These are phyloP conservation scores for Leptestheria dahalacensis DNA, from an alignment of 1,140 invertebrate species.

Conservation along the genomic window DNA sequence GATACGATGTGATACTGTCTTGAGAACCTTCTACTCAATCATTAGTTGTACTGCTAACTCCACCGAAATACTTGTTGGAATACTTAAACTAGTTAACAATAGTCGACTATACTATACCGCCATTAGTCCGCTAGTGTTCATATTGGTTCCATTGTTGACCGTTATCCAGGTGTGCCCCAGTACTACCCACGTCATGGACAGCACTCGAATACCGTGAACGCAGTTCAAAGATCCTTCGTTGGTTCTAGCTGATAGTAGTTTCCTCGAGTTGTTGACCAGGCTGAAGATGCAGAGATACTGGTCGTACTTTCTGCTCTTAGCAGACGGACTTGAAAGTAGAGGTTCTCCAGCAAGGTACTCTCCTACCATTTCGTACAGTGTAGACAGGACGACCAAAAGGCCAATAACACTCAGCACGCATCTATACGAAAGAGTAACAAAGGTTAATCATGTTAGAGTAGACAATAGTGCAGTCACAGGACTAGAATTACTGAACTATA, in stretches of 20 bases:
- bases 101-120: not conserved
- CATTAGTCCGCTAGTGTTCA: not conserved
- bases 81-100: not conserved
- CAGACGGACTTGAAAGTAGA: not conserved
- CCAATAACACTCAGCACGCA: not conserved
- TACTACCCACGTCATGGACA: conserved; percentile 86
- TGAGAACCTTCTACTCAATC: not conserved
- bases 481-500: too few relatives aligned
- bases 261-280: conserved; percentile 27
- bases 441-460: not conserved
- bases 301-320: conserved; percentile 22
- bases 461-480: too few relatives aligned
- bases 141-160: not conserved
- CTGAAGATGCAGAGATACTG: conserved; percentile 26
- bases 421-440: not conserved
- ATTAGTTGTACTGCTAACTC: too few relatives aligned
- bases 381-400: not conserved
- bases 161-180: conserved; percentile 58
- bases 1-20: too few relatives aligned
- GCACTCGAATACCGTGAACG: conserved; percentile 61
- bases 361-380: conserved; percentile 3
- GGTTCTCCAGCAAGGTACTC: not conserved
- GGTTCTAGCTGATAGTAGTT: conserved; percentile 24
- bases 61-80: too few relatives aligned
- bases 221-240: conserved; percentile 42